A percentile compares a stretch with the other conserved stretches of the same genome.
phyloP scores from a whole-genome alignment of 1,140 invertebrate genomes.

The Drosophila mayri region DNA sequence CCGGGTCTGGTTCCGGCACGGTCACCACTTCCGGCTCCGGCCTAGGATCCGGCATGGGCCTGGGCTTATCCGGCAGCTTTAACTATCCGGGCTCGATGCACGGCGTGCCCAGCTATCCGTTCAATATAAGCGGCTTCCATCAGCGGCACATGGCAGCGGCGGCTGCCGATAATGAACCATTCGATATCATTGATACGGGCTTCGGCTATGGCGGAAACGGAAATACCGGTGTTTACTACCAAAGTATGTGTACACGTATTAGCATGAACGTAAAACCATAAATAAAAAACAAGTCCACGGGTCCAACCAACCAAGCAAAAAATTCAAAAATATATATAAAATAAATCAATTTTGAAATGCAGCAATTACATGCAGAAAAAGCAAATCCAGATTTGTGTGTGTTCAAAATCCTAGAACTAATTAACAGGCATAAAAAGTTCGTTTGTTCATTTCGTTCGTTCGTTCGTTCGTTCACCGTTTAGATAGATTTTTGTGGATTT shows the following conservation, averaged over 20 bases:
- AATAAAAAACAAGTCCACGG: slow-evolving; percentile 47
- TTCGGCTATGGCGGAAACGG: slow-evolving; percentile 73
- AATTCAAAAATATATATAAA: slow-evolving; percentile 4
- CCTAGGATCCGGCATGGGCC: slow-evolving; percentile 13
- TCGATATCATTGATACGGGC: slow-evolving; percentile 82
- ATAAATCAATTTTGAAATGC: slow-evolving; percentile 20
- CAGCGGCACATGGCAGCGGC: slow-evolving; percentile 77
- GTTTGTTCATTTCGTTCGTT: slow-evolving; percentile 45
- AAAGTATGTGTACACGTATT: slow-evolving; percentile 83
- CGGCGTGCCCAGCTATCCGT: slow-evolving; percentile 83
- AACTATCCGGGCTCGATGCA: slow-evolving; percentile 80
- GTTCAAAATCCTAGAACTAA: slow-evolving; percentile 31
- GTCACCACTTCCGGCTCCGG: slow-evolving; percentile 39
- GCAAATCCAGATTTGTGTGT: slow-evolving; percentile 32
- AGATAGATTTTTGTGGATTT: slow-evolving; percentile 51
- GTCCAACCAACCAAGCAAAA: slow-evolving; percentile 38
- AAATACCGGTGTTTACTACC: slow-evolving; percentile 81
- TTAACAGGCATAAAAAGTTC: slow-evolving; percentile 48
- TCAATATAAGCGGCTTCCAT: slow-evolving; percentile 84
- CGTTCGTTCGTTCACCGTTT: slow-evolving; percentile 54
- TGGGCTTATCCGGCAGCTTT: slow-evolving; percentile 54
- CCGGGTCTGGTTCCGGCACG: slow-evolving; percentile 37
- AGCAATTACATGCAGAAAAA: slow-evolving; percentile 19
- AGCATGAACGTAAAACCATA: slow-evolving; percentile 78
- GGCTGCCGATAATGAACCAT: slow-evolving; percentile 74